These are phyloP conservation scores for Ptychoptera albimana DNA, from an alignment of 2,888 invertebrate genomes.

Conservation along the genomic window DNA sequence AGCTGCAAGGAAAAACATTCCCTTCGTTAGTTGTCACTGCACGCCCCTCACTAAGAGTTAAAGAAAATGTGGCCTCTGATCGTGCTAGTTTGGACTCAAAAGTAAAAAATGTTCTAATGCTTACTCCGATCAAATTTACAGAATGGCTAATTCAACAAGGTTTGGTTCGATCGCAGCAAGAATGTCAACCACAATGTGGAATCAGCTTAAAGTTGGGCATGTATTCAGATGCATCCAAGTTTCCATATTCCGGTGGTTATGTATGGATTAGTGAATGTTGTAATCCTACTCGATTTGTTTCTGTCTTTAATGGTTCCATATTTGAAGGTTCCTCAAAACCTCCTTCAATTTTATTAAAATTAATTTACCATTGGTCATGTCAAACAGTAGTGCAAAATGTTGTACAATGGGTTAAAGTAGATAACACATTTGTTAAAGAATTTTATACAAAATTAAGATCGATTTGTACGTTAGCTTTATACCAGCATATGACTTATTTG, in stretches of 20 bases:
- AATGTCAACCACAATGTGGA: conserved; percentile 50
- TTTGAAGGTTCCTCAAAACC: conserved; percentile 77
- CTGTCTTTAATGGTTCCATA: conserved; percentile 73
- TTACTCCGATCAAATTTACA: conserved; percentile 68
- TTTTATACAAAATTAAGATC: conserved; percentile 58
- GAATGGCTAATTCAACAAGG: conserved; percentile 85
- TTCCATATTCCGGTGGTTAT: conserved; percentile 78
- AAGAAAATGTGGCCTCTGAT: conserved; percentile 43
- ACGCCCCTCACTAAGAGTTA: conserved; percentile 57
- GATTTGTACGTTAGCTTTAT: conserved; percentile 63
- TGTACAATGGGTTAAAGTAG: conserved; percentile 73
- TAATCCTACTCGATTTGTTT: conserved; percentile 59
- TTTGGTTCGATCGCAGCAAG: conserved; percentile 61
- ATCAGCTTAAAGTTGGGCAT: conserved; percentile 61
- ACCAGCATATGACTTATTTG: conserved; percentile 55
- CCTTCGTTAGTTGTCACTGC: conserved; percentile 75
- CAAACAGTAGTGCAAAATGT: conserved; percentile 82
- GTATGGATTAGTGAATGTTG: conserved; percentile 86
- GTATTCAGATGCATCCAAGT: conserved; percentile 72
- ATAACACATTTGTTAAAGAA: conserved; percentile 48
- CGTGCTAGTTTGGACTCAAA: conserved; percentile 53
- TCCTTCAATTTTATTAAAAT: conserved; percentile 64
- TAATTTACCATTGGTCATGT: conserved; percentile 84
- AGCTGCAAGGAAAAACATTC: conserved; percentile 62
- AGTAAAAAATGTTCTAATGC: conserved; percentile 68